These are phyloP conservation scores for Cynopterus sphinx DNA, from an alignment of 2,797 vertebrate genomes.

Conservation along the genomic window DNA sequence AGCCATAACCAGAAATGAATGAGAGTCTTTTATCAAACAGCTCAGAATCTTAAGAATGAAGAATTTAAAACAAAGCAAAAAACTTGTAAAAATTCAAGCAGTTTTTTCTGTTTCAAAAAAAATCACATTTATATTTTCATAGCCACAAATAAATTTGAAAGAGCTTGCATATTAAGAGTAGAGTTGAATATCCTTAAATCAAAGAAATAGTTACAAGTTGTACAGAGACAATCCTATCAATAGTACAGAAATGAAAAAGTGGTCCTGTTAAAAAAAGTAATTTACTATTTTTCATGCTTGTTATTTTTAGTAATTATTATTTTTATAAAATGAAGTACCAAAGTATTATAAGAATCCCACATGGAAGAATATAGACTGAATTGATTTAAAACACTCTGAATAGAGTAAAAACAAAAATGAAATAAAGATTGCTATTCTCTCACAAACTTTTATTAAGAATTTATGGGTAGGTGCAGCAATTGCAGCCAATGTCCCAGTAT, in stretches of 20 bases:
- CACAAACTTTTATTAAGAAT: not conserved
- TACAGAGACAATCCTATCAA: not conserved
- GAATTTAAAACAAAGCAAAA: slow-evolving; percentile 34
- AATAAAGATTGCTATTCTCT: not conserved
- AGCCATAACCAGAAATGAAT: slow-evolving; percentile 1
- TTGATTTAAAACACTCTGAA: not conserved
- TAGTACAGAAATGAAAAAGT: not conserved
- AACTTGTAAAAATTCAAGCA: not conserved
- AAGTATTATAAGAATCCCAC: slow-evolving; percentile 5
- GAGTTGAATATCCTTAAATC: not conserved
- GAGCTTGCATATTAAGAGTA: not conserved
- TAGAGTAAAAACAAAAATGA: not conserved
- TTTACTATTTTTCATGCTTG: not conserved
- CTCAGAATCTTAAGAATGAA: not conserved
- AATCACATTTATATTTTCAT: not conserved
- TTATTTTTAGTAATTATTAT: not conserved
- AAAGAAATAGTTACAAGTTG: slow-evolving; percentile 21
- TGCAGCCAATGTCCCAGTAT: not conserved
- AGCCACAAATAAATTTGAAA: slow-evolving; percentile 3
- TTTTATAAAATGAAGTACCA: slow-evolving; percentile 37
- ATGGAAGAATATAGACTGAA: not conserved
- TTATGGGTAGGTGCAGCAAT: not conserved
- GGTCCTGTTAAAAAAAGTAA: not conserved
- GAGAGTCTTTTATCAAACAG: not conserved
- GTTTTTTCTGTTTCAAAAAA: slow-evolving; percentile 3